A percentile compares a stretch with the other conserved stretches of the same genome.
Conservation (phyloP, 1,140 invertebrate genomes). For the Macrobrachium nipponense region DNA sequence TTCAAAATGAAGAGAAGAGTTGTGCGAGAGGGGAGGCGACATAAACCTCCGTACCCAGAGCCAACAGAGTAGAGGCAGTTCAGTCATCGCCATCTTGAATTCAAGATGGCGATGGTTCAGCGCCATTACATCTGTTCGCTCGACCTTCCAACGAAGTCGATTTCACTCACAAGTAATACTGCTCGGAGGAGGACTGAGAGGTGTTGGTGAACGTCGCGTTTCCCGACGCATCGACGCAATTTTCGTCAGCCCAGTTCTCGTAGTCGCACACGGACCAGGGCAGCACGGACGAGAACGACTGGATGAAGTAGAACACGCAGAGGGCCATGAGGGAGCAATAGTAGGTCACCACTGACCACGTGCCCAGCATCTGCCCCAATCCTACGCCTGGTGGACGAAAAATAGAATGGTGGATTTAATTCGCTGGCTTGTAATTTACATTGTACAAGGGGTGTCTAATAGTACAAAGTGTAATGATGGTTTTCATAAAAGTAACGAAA, state of each 20-base stretch:
- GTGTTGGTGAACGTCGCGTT: conserved; percentile 38
- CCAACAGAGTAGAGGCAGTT: too few relatives aligned
- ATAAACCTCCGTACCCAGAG: too few relatives aligned
- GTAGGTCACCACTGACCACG: conserved; percentile 67
- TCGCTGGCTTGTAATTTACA: not conserved
- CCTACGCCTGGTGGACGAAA: conserved; percentile 68
- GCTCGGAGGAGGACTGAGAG: conserved; percentile 65
- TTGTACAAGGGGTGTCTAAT: too few relatives aligned
- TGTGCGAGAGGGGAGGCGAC: too few relatives aligned
- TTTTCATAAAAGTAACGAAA: not conserved
- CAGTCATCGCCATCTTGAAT: too few relatives aligned
- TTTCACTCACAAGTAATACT: conserved; percentile 57
- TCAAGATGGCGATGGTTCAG: too few relatives aligned
- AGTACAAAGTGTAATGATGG: too few relatives aligned
- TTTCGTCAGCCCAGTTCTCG: conserved; percentile 65
- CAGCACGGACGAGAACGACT: conserved; percentile 66
- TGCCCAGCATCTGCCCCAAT: conserved; percentile 67
- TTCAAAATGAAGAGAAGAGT: too few relatives aligned
- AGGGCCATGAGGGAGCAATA: conserved; percentile 69
- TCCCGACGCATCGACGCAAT: conserved; percentile 45
- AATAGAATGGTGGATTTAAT: not conserved
- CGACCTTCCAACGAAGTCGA: not conserved
- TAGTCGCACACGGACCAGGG: conserved; percentile 68
- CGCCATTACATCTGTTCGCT: too few relatives aligned
- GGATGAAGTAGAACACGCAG: conserved; percentile 69